A percentile compares a stretch with the other conserved stretches of the same genome.
Evolutionary conservation across 37 sponge, comb jelly and placozoan genomes (phyloP).

Genomic region (Tethya wilhelma): DNA sequence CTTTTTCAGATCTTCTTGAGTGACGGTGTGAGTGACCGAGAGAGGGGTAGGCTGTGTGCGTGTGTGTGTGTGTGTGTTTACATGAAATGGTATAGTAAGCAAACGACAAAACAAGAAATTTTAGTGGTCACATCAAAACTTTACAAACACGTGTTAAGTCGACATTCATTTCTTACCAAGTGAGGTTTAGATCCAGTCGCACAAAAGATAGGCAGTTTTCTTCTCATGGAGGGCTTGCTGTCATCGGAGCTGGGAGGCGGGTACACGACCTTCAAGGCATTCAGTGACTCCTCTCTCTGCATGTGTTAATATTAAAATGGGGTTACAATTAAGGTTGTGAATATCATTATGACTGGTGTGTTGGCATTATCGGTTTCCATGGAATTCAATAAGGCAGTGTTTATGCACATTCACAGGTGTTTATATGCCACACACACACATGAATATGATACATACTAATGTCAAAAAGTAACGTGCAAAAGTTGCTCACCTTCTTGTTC

Average conservation of each 20-base stretch:
- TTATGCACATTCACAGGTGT: background rate
- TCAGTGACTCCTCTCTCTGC: constrained; percentile 44
- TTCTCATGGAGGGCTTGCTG: constrained; percentile 13
- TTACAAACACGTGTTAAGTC: background rate
- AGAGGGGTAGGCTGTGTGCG: constrained; percentile 10
- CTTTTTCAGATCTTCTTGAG: constrained; percentile 34
- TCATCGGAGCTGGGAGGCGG: constrained; percentile 11
- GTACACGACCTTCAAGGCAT: constrained; percentile 35
- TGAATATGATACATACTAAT: background rate
- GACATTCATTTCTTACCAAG: constrained; percentile 16
- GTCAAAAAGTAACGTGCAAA: background rate
- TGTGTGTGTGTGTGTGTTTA: constrained; percentile 4
- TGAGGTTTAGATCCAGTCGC: constrained; percentile 48
- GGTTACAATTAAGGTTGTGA: background rate
- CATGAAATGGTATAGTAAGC: background rate
- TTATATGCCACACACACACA: background rate
- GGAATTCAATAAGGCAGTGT: background rate
- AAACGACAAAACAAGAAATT: background rate
- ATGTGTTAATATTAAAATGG: background rate
- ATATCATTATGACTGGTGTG: no score
- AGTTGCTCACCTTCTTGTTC: constrained; percentile 17
- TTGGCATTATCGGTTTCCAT: background rate
- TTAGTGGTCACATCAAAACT: background rate
- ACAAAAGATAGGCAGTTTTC: constrained; percentile 55
- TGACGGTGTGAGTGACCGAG: constrained; percentile 16